Evolutionary conservation across 2,888 invertebrate genomes (phyloP).

Genomic region (Campaea margaritaria): DNA sequence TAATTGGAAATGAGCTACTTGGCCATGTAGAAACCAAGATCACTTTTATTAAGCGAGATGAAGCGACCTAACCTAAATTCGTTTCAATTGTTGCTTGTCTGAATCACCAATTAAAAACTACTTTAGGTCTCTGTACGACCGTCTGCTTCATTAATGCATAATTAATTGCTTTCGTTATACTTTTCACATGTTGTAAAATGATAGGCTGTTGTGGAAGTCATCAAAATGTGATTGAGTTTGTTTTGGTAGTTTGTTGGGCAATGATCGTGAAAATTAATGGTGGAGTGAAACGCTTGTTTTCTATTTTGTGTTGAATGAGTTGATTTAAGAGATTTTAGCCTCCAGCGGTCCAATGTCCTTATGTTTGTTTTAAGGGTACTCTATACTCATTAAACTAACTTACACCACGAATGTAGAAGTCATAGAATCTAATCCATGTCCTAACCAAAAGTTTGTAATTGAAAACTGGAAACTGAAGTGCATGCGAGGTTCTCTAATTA

Average conservation of each 20-base stretch:
- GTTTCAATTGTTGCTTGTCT: constrained; percentile 66
- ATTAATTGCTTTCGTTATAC: constrained; percentile 54
- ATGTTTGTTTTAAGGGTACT: too few species aligned
- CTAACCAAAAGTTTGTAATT: too few species aligned
- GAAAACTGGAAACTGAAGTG: too few species aligned
- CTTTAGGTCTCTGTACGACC: constrained; percentile 60
- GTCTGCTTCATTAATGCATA: constrained; percentile 58
- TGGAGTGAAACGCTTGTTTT: neutral
- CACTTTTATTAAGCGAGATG: constrained; percentile 12
- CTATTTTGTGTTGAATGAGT: neutral
- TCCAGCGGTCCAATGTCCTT: too few species aligned
- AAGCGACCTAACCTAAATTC: constrained; percentile 34
- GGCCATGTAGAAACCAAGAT: constrained; percentile 2
- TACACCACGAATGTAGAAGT: too few species aligned
- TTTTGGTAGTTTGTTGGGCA: neutral
- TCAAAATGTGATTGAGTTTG: constrained; percentile 25
- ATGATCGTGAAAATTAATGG: neutral
- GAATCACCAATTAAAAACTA: constrained; percentile 76
- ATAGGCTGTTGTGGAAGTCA: constrained; percentile 33
- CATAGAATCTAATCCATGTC: too few species aligned
- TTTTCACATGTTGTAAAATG: constrained; percentile 45
- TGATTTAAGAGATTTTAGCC: too few species aligned
- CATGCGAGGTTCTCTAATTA: too few species aligned
- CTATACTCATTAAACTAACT: too few species aligned
- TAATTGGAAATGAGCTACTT: too few species aligned